Evolutionary conservation across 2,888 invertebrate genomes (phyloP).

Genomic region (Platycheirus rosarum): DNA sequence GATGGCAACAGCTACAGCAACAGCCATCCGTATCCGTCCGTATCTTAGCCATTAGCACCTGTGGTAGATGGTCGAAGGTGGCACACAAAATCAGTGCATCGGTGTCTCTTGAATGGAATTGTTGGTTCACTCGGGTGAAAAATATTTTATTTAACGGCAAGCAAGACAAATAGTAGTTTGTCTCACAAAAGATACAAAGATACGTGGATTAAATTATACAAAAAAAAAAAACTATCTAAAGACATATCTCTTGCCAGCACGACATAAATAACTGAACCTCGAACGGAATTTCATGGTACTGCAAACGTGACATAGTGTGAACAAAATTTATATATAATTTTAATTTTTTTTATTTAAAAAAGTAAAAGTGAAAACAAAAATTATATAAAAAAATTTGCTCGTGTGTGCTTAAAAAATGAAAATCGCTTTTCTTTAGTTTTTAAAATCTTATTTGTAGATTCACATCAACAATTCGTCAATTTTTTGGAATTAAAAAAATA

Average conservation of each 20-base stretch:
- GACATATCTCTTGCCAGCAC: slow-evolving; percentile 64
- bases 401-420: slow-evolving; percentile 39
- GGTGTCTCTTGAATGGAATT: slow-evolving; percentile 82
- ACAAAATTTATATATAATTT: background rate
- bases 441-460: slow-evolving; percentile 27
- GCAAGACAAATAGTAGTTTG: slow-evolving; percentile 6
- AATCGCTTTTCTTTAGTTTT: too few relatives aligned
- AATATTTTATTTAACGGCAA: slow-evolving; percentile 21
- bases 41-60: slow-evolving; percentile 59
- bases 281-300: slow-evolving; percentile 70
- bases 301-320: slow-evolving; percentile 44
- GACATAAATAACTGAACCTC: slow-evolving; percentile 45
- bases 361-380: slow-evolving; percentile 58
- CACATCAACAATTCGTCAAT: slow-evolving; percentile 44
- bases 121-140: slow-evolving; percentile 77
- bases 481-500: slow-evolving; percentile 50
- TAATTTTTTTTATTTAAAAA: slow-evolving; percentile 44
- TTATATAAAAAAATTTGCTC: slow-evolving; percentile 21
- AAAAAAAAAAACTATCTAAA: slow-evolving; percentile 52
- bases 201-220: slow-evolving; percentile 57
- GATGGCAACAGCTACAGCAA: slow-evolving; percentile 63
- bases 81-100: slow-evolving; percentile 81
- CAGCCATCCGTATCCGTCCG: slow-evolving; percentile 55
- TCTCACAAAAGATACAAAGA: slow-evolving; percentile 38
- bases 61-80: slow-evolving; percentile 75